Evolutionary conservation across 1,140 invertebrate genomes (phyloP), one percentile per base, ranked within the genome.

Genomic region (Drosophila simulans): DNA sequence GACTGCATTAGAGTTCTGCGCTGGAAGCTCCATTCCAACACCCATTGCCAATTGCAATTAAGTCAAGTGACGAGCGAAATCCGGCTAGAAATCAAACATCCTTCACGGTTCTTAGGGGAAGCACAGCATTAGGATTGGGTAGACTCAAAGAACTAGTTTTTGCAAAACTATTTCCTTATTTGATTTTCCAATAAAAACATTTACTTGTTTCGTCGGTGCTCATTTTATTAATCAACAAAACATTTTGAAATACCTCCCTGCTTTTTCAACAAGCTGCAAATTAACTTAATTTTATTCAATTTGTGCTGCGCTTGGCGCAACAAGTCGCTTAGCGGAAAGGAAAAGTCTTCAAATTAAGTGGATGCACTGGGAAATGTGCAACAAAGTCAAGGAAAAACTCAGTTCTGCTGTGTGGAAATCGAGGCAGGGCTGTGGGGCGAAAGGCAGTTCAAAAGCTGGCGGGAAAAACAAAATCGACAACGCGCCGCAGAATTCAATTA

Each of bases 381-480:
- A 77, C 72, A 80, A 72, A 80, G 72, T 70, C 57, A 22, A 52
- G 39, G 74, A 31, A 86, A 84, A 80, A 73, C 75, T 62, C 79
- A 79, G 74, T 31, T 31, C 31, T 66, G 37, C 37, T 46, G 70
- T n/a, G 8, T 34, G 34, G 12, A 54, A 40, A 27, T 20, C 3
- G 43, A 22, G 31, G 46, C 35, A 37, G 34, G 12, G 4, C 10
- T 12, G 39, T 27, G 46, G 35, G 54, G 37, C 40, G 37, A 48
- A 59, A 45, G 43, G 54, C 34, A 57, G 22, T 56, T 77, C 27
- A 81, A 77, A 63, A 64, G 82, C 82, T 71, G 82, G 82, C 82
- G 78, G 83, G 75, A 88, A 88, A 88, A 82, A 83, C 83, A 77
- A 83, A 88, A 86, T 86, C 83, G 83, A 86, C 83, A 86, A 88